Evolutionary conservation across 2,797 vertebrate species (phyloP), one percentile per base, ranked within the genome.

Genomic region (Silurus lanzhouensis): DNA sequence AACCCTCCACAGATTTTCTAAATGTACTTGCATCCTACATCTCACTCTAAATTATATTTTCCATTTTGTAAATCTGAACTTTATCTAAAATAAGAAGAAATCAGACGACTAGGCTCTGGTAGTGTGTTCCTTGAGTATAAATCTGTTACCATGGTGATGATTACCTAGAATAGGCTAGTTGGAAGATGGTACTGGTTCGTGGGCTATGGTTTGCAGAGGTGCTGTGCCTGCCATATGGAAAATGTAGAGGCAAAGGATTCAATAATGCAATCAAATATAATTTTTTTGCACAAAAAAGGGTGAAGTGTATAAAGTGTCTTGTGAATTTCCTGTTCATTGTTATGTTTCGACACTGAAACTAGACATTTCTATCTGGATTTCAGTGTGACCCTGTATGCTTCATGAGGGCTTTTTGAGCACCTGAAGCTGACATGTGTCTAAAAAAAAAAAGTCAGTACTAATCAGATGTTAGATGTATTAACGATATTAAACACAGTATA

Each of bases 91-190:
- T 63, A 63, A n/a, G 31, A 79, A 63, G 58, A 63, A 79, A 63
- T 63, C 76, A 46, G 31, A 63, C 22, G 12, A 46, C 13, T 7
- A 7, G 6, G 58, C 19, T 78, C 76, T 78, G 58, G 2, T 79
- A 8, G 3, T 68, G 25, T 10, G 76, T 84, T 66, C 22, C 17
- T 79, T 67, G 61, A 85, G 44, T 85, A 76, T 60, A 82, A 86
- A 82, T 19, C 66, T 71, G 85, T 86, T 86, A 55, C 85, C 85
- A 86, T 86, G 81, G 85, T 83, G 74, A 86, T 82, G 52, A 44
- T 55, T 83, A 63, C 85, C 85, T 83, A 86, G 81, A 86, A 86
- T 86, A 86, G 85, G 61, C 76, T 46, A 79, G 76, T 79, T 58
- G 58, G 76, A 79, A 79, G 76, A 48, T 77, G 61, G n/a, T 81